These are phyloP conservation scores for Drosophila equinoxialis DNA, from an alignment of 1,140 invertebrate species.

Conservation along the genomic window DNA sequence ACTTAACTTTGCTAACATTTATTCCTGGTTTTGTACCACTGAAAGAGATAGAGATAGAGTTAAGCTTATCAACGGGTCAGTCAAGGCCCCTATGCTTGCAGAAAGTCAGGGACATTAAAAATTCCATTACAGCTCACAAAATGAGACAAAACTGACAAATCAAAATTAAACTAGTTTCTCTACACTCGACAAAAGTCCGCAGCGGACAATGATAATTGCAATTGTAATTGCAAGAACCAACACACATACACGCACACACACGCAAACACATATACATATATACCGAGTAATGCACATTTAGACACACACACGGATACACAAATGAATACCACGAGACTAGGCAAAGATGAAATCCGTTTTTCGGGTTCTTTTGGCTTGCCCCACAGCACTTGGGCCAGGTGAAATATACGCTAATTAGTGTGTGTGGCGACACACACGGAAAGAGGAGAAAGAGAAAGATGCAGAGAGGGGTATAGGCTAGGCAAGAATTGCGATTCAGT, in stretches of 20 bases:
- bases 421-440: constrained; percentile 39
- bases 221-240: constrained; percentile 69
- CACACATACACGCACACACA: constrained; percentile 13
- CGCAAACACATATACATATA: constrained; percentile 9
- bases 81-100: neutral
- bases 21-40: neutral
- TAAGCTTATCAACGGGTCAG: neutral
- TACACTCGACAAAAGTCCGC: constrained; percentile 9
- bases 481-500: constrained; percentile 44
- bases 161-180: constrained; percentile 73
- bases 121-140: constrained; percentile 72
- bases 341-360: constrained; percentile 60
- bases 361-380: constrained; percentile 35
- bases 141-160: constrained; percentile 74
- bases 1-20: neutral
- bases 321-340: constrained; percentile 56
- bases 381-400: constrained; percentile 36
- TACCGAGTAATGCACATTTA: neutral
- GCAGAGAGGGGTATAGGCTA: neutral
- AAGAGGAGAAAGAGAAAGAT: neutral
- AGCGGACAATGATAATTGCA: constrained; percentile 69
- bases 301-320: neutral
- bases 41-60: neutral
- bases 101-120: constrained; percentile 55
- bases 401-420: constrained; percentile 79